Evolutionary conservation across 2,888 invertebrate species (phyloP).

Genomic region (Apodemia hepburni): DNA sequence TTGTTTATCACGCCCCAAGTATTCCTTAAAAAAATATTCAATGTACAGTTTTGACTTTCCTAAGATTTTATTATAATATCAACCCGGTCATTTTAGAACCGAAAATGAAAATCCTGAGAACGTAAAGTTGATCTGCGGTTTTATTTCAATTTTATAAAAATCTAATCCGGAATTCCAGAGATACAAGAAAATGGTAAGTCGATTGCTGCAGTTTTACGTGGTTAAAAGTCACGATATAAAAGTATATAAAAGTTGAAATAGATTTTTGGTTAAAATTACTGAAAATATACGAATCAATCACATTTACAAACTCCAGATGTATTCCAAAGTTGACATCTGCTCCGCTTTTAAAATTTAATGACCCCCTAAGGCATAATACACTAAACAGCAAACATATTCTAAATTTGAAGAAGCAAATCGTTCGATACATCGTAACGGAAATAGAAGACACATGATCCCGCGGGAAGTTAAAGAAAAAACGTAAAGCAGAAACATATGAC

Average conservation of each 20-base stretch:
- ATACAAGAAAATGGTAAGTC: no score
- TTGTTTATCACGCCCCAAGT: no score
- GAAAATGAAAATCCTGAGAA: no score
- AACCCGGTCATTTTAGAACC: no score
- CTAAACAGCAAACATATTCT: constrained; percentile 74
- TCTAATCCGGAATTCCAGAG: no score
- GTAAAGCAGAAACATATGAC: constrained; percentile 78
- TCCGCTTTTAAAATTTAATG: constrained; percentile 58
- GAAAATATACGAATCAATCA: constrained; percentile 34
- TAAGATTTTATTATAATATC: no score
- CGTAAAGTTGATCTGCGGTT: no score
- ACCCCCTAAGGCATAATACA: constrained; percentile 64
- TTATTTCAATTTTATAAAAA: no score
- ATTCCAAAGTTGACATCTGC: constrained; percentile 59
- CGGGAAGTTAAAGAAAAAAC: constrained; percentile 73
- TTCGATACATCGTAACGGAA: constrained; percentile 69
- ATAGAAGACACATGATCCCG: constrained; percentile 79
- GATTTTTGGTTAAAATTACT: constrained; percentile 43
- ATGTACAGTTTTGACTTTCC: no score
- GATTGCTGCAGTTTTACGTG: no score
- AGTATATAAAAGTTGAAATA: no score
- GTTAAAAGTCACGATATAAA: neutral
- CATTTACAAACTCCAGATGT: constrained; percentile 55
- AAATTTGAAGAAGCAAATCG: constrained; percentile 76
- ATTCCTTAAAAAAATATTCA: no score